Percentiles rank a stretch among this genome's conserved stretches.
These are phyloP conservation scores for Tribolium madens DNA, from an alignment of 1,140 invertebrate genomes.

Conservation along the genomic window DNA sequence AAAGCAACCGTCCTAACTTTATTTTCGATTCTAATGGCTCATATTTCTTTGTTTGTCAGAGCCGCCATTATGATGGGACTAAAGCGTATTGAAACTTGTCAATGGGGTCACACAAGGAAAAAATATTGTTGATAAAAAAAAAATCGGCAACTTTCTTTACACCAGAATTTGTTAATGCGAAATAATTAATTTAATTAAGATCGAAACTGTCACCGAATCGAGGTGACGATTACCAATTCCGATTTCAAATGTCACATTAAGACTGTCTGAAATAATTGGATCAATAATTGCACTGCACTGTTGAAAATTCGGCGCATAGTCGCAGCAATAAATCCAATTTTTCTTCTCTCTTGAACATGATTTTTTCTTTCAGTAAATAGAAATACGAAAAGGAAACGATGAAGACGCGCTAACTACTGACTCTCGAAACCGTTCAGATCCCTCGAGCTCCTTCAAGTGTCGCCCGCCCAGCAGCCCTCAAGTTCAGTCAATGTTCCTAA, in stretches of 20 bases:
- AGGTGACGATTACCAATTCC: background rate
- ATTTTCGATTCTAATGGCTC: constrained; percentile 32
- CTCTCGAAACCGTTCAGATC: background rate
- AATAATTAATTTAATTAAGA: constrained; percentile 22
- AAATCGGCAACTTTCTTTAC: constrained; percentile 9
- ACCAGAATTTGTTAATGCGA: too few relatives aligned
- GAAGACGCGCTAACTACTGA: background rate
- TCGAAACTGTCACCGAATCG: constrained; percentile 1
- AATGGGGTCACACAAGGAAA: background rate
- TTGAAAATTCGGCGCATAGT: background rate
- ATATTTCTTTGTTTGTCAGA: constrained; percentile 30
- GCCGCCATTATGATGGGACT: background rate
- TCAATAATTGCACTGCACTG: background rate
- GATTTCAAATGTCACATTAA: background rate
- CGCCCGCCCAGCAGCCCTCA: constrained; percentile 8
- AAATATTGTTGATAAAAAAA: background rate
- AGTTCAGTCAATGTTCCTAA: constrained; percentile 14
- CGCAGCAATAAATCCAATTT: background rate
- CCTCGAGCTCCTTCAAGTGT: background rate
- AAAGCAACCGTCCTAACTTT: constrained; percentile 23
- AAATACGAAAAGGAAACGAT: constrained; percentile 18
- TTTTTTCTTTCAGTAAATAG: constrained; percentile 23
- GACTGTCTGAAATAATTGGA: constrained; percentile 1
- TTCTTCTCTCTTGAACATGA: background rate
- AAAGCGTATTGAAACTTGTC: background rate